Conservation (phyloP, 1,140 invertebrate species). For the Drosophila quadrilineata region DNA sequence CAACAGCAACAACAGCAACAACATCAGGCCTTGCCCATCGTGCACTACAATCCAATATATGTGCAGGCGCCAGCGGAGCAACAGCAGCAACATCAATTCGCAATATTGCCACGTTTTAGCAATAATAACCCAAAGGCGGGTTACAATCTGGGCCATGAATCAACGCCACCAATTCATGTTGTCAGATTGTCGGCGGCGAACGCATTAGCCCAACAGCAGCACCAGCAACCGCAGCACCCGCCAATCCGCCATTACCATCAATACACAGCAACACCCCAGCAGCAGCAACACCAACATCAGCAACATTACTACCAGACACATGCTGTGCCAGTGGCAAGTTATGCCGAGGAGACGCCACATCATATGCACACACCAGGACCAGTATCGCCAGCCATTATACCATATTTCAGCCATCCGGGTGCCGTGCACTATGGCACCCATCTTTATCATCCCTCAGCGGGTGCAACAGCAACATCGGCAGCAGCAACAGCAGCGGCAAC, state of each 20-base stretch:
- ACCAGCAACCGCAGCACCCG: conserved; percentile 24
- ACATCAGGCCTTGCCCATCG: conserved; percentile 46
- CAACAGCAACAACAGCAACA: conserved; percentile 30
- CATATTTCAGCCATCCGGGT: conserved; percentile 72
- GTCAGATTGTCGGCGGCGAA: conserved; percentile 61
- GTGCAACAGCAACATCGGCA: conserved; percentile 27
- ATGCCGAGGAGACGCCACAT: conserved; percentile 22
- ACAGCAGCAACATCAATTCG: conserved; percentile 64
- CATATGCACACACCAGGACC: conserved; percentile 18
- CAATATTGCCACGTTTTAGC: conserved; percentile 71
- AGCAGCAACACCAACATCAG: conserved; percentile 7
- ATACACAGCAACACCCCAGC: conserved; percentile 29
- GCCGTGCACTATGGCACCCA: conserved; percentile 75
- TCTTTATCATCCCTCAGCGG: conserved; percentile 59
- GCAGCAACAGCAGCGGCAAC: conserved; percentile 37
- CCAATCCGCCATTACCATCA: conserved; percentile 60
- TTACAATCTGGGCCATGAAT: conserved; percentile 54
- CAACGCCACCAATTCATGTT: conserved; percentile 59
- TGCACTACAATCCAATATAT: conserved; percentile 72
- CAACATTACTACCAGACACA: conserved; percentile 35
- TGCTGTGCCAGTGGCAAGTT: conserved; percentile 28
- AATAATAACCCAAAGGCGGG: conserved; percentile 66
- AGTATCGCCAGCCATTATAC: conserved; percentile 55
- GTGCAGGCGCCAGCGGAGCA: conserved; percentile 50
- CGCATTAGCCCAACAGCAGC: conserved; percentile 33